phyloP scores from a whole-genome alignment of 2,888 invertebrate species.

The Ashinkailepas kermadecensis region DNA sequence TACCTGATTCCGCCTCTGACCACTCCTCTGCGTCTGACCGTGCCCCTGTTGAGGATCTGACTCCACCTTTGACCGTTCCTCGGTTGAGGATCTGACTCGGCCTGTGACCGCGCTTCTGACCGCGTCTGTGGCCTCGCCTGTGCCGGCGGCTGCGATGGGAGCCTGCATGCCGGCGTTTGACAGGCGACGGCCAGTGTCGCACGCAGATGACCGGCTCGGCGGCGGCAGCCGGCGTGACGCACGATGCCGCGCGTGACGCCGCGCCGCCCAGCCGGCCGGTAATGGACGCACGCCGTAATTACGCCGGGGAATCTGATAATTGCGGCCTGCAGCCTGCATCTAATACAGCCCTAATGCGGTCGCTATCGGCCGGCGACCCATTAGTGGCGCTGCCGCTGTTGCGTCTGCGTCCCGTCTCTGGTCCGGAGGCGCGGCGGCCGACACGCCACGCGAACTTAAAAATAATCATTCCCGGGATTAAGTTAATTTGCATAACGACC shows the following conservation, averaged over 20 bases:
- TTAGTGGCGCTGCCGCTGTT: background rate
- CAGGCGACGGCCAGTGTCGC: background rate
- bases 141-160: too few species aligned
- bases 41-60: too few species aligned
- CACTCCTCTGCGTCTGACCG: too few species aligned
- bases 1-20: too few species aligned
- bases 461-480: constrained; percentile 11
- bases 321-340: background rate
- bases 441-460: constrained; percentile 4
- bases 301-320: constrained; percentile 6
- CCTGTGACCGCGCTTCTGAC: too few species aligned
- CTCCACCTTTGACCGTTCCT: too few species aligned
- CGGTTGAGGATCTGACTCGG: too few species aligned
- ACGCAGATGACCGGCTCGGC: background rate
- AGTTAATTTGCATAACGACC: constrained; percentile 19
- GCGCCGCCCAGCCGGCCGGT: background rate
- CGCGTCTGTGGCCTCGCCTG: too few species aligned
- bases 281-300: background rate
- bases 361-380: background rate
- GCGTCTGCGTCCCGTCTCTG: background rate
- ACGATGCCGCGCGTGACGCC: background rate
- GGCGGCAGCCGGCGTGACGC: background rate
- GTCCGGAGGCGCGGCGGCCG: background rate
- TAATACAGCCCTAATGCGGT: background rate
- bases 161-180: background rate